Evolutionary conservation across 1,140 invertebrate genomes (phyloP), one percentile per base, ranked within the genome.

Genomic region (Ceratosolen fusciceps): DNA sequence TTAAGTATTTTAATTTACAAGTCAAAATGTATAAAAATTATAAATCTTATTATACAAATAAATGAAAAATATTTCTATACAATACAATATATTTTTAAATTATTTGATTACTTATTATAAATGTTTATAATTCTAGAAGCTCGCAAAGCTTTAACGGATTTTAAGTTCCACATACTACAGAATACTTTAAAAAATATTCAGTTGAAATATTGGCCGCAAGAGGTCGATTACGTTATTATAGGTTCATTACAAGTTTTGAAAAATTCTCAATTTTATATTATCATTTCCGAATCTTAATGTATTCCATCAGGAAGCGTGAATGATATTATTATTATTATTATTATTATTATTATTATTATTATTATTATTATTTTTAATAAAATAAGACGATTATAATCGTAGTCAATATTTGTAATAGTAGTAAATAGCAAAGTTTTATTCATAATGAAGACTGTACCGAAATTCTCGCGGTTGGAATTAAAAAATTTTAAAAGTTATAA

Each of bases 401-500:
- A 34, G 21, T 12, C 12, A 67, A 34, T 39, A 21, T 31, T 37
- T 67, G 47, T 26, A 12, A 71, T 19, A 19, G 47, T n/a, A 68
- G 21, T 70, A 14, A 43, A 8, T 24, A 70, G 16, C 2, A 67
- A 9, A 3, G 10, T 31, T 67, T 4, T 24, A 39, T 49, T 49
- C n/a, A 19, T 3, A 54, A 2, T 8, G 5, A 9, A 72, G 26
- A 77, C 19, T 29, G 71, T 75, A 72, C 24, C 52, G 52, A 34
- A 37, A 3, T 74, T 80, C 37, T 19, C 29, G 2, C 37, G 34
- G 19, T 56, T 80, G 21, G 31, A 71, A 26, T 24, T 80, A 37
- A n/a, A 76, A 16, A 80, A 80, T 26, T 80, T 80, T 29, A 80
- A 80, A 19, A 72, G 54, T 21, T 80, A 80, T 47, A 74, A 29